A percentile compares a stretch with the other conserved stretches of the same genome.
These are phyloP conservation scores for Gorilla gorilla DNA, from an alignment of 2,113 vertebrate genomes.

Conservation along the genomic window DNA sequence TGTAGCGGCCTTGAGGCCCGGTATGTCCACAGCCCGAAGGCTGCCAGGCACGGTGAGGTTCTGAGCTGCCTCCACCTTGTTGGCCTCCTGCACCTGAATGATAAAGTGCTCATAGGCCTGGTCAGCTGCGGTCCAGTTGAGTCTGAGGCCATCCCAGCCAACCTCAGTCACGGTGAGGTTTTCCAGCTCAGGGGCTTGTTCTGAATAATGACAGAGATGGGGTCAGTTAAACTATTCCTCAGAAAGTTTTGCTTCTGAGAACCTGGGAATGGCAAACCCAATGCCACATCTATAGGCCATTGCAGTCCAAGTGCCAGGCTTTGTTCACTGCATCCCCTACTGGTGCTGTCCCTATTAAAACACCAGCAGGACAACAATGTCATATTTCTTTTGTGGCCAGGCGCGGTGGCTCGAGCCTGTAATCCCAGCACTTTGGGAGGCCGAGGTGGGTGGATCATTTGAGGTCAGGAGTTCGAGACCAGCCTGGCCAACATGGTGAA, in stretches of 20 bases:
- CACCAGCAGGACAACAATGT: not conserved
- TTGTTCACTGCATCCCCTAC: not conserved
- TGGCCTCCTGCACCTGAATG: slow-evolving; percentile 90
- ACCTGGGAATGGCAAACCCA: not conserved
- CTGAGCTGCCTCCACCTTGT: slow-evolving; percentile 79
- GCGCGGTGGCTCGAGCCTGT: rapidly evolving
- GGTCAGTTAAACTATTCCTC: slow-evolving; percentile 66
- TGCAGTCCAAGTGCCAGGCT: rapidly evolving
- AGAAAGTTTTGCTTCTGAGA: not conserved
- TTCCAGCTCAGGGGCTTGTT: slow-evolving; percentile 51
- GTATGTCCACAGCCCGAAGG: slow-evolving; percentile 83
- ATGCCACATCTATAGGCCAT: rapidly evolving
- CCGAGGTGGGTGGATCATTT: too few relatives aligned
- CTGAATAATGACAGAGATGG: slow-evolving; percentile 73
- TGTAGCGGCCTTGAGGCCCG: slow-evolving; percentile 88
- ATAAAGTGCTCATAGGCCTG: slow-evolving; percentile 89
- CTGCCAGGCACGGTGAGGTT: slow-evolving; percentile 87
- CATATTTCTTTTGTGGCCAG: too few relatives aligned
- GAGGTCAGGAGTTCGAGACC: too few relatives aligned
- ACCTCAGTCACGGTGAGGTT: slow-evolving; percentile 84
- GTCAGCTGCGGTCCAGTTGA: slow-evolving; percentile 91
- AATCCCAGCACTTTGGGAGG: too few relatives aligned
- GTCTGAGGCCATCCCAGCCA: slow-evolving; percentile 92
- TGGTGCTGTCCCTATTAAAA: rapidly evolving
- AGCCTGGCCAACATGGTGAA: too few relatives aligned